These are phyloP conservation scores for Pica pica DNA, from an alignment of 2,113 vertebrate species.

Conservation along the genomic window DNA sequence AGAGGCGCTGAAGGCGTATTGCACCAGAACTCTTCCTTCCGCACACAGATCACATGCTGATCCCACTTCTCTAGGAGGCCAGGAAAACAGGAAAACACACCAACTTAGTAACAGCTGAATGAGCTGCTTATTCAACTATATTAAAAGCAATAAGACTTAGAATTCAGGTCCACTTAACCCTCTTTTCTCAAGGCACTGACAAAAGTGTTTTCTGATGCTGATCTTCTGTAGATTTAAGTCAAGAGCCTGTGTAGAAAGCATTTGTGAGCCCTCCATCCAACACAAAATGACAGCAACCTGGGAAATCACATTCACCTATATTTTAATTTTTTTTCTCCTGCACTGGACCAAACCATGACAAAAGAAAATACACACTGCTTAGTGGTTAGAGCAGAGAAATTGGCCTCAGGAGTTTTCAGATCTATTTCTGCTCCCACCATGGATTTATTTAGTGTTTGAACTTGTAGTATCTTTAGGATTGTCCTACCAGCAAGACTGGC, in stretches of 20 bases:
- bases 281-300: background rate
- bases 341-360: background rate
- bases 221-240: background rate
- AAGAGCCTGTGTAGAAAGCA: background rate
- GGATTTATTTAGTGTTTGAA: background rate
- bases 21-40: constrained; percentile 87
- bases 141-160: constrained; percentile 17
- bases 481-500: background rate
- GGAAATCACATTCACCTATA: background rate
- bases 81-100: constrained; percentile 84
- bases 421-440: background rate
- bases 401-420: background rate
- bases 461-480: background rate
- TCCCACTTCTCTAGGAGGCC: constrained; percentile 99
- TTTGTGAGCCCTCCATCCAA: background rate
- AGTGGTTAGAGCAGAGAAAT: background rate
- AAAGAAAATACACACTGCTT: background rate
- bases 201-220: background rate
- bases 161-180: background rate
- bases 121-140: constrained; percentile 3
- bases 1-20: constrained; percentile 91
- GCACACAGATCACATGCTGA: constrained; percentile 93
- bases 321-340: rapidly evolving
- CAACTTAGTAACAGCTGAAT: constrained; percentile 87
- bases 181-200: background rate